phyloP scores from a whole-genome alignment of 2,797 vertebrate species.

The Champsocephalus gunnari region DNA sequence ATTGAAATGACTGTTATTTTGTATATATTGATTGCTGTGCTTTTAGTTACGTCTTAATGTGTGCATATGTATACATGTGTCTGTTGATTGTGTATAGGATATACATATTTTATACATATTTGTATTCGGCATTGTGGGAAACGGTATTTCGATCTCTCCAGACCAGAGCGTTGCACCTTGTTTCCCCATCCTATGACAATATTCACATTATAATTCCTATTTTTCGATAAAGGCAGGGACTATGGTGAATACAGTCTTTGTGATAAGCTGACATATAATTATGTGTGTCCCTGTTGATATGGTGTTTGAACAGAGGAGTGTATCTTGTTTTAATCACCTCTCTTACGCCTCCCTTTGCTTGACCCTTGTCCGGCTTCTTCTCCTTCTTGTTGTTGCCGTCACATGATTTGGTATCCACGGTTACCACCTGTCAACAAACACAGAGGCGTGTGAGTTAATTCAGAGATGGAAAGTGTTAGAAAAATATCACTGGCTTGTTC shows the following conservation, averaged over 20 bases:
- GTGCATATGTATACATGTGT: no score
- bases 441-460: neutral
- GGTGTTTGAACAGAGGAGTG: neutral
- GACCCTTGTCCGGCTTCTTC: conserved; percentile 72
- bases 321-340: conserved; percentile 64
- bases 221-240: neutral
- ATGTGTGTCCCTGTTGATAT: no score
- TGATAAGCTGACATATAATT: neutral
- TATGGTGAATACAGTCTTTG: no score
- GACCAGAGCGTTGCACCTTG: neutral
- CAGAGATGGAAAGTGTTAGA: neutral
- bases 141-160: no score
- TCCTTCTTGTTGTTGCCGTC: conserved; percentile 77
- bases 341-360: conserved; percentile 51
- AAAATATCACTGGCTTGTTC: no score
- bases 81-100: no score
- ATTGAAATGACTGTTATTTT: no score
- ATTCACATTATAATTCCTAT: neutral
- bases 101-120: no score
- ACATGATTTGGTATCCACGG: conserved; percentile 48
- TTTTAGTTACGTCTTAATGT: no score
- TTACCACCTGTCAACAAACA: conserved; percentile 44
- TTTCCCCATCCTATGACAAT: neutral
- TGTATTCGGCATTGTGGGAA: no score
- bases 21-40: no score